These are phyloP conservation scores for Engystomops pustulosus DNA, from an alignment of 2,113 vertebrate genomes.

Conservation along the genomic window DNA sequence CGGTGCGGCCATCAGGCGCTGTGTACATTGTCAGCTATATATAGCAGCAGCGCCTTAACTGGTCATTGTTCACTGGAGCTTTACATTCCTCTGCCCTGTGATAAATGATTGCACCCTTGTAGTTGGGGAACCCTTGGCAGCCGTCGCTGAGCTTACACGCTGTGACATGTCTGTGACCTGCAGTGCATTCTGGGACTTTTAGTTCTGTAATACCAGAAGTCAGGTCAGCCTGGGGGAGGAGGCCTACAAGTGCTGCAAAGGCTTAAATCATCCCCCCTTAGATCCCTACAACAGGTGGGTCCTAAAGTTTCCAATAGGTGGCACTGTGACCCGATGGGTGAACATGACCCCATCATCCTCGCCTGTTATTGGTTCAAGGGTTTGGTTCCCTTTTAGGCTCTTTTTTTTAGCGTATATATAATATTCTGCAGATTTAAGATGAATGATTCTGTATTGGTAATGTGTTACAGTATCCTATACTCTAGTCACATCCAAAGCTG, in stretches of 20 bases:
- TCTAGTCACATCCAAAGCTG: not conserved
- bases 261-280: not conserved
- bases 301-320: too few relatives aligned
- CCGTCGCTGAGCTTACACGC: not conserved
- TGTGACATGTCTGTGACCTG: not conserved
- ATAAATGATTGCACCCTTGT: slow-evolving; percentile 1
- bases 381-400: too few relatives aligned
- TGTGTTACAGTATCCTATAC: not conserved
- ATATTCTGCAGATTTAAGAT: too few relatives aligned
- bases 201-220: not conserved
- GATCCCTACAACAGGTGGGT: slow-evolving; percentile 3
- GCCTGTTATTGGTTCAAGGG: not conserved
- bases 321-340: too few relatives aligned
- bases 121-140: not conserved
- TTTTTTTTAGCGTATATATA: too few relatives aligned
- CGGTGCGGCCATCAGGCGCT: not conserved
- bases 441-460: not conserved
- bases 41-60: slow-evolving; percentile 28
- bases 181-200: not conserved
- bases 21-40: not conserved
- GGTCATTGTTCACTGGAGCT: not conserved
- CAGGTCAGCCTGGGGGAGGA: not conserved
- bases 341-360: not conserved
- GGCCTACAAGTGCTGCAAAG: not conserved
- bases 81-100: not conserved